Evolutionary conservation across 2,113 vertebrate genomes (phyloP), one percentile per base, ranked within the genome.

Genomic region (Callipepla squamata): DNA sequence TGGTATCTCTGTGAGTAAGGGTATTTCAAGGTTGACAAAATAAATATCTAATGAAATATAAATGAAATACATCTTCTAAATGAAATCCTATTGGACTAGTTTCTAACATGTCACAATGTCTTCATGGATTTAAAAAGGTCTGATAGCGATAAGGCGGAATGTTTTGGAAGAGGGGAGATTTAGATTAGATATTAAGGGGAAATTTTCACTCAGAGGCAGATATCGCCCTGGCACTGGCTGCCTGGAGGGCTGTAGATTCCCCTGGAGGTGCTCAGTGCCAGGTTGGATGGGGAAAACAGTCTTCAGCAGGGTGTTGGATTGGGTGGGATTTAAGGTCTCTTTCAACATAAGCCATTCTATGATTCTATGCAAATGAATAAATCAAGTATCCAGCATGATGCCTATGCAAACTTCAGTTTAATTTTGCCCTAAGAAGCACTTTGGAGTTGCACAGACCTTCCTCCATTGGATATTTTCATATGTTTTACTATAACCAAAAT

Each of bases 401-500:
- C 7, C 4, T 44, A 17, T 22, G n/a, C 4, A 57, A 28, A 6
- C 28, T 25, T 72, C 38, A 72, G n/a, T 67, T 59, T 30, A 78
- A 19, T 88, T 94, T 81, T 72, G 2, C 18, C 78, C 72, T 30
- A 81, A 91, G 28, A 48, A 68, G 10, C n/a, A 61, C 23, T 75
- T 68, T 36, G 48, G 34, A 65, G 16, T 57, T 93, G 17, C 42
- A 18, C 16, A 74, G 55, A 62, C 32, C 23, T 89, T 87, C 47
- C 14, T 89, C 14, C 22, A 5, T 10, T 53, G 67, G 28, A 42
- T 94, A 80, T 90, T 93, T 90, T 87, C 9, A 34, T 8, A 3
- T 82, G 34, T 91, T 93, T 87, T 87, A 42, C 67, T 84, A 23
- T 36, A 85, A 92, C 7, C 30, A 55, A 91, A 91, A 21, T 45